Base-by-base conservation (phyloP, 2,113 vertebrate genomes). In the Uria lomvia region DNA sequence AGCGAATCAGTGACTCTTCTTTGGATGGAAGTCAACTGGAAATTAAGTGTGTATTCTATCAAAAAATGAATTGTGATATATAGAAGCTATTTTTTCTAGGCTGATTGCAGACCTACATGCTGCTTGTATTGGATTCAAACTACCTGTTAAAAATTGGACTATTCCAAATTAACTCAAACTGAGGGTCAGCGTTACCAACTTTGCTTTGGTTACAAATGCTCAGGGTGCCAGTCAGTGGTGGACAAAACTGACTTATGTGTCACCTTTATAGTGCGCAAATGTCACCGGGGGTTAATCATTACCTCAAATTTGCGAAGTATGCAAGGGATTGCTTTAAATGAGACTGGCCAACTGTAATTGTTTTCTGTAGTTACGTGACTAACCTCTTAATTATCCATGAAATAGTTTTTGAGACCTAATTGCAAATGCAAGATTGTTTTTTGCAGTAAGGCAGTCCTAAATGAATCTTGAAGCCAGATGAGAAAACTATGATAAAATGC, bases 31-130 rank as follows among this genome's bases (percentile, higher is more conserved):
- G 40, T 59, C 63, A 63, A 12, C 43, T 87, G 43, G 53, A 47
- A 47, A 12, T 10, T 11, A 15, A 3, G n/a, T n/a, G 62, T 62
- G 4, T 15, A 0, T 52, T 1, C 12, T 52, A 7, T 17, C 11
- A 11, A 47, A 47, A 67, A 55, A 4, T 16, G 34, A 38, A 8
- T 55, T 88, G 47, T 58, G 3, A 10, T 45, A 27, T 11, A 0
- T 0, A 17, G 42, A 55, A 70, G 20, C 42, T 66, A 2, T 68
- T 72, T 38, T 16, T 70, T 62, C n/a, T 50, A 10, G 20, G 1
- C 19, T 36, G 24, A 11, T 38, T 74, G 42, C 67, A 74, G 40
- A 71, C 23, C 36, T 47, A 8, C 12, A 0, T 10, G 15, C 30
- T 47, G 15, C 66, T 47, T n/a, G 11, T 71, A 1, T 19, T 72